Conservation (phyloP, 2,797 vertebrate species). For the Hippopotamyrus pictus region DNA sequence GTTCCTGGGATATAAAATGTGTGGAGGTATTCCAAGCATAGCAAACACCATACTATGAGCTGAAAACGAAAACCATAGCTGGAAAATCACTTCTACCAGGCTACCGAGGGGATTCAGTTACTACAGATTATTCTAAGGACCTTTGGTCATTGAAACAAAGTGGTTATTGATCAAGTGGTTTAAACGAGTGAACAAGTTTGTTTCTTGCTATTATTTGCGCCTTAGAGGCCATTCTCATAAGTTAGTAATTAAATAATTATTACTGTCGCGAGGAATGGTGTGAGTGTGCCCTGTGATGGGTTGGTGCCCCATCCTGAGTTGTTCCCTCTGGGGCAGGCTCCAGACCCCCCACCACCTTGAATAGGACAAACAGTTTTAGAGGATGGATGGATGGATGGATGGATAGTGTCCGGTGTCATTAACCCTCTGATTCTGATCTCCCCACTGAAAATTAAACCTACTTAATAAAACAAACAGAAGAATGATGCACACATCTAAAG, state of each 20-base stretch:
- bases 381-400: neutral
- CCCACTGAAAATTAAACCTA: neutral
- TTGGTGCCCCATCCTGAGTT: neutral
- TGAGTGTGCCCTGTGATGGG: neutral
- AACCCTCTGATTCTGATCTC: neutral
- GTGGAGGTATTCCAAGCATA: neutral
- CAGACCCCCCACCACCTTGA: neutral
- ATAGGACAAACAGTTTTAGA: neutral
- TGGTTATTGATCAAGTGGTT: neutral
- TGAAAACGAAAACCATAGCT: neutral
- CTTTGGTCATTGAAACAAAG: neutral
- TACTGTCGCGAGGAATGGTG: neutral
- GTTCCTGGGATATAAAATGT: neutral
- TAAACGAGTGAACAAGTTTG: neutral
- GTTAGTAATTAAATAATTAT: neutral
- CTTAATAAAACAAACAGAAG: neutral
- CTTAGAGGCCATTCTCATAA: neutral
- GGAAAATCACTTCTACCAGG: neutral
- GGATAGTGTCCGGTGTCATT: neutral
- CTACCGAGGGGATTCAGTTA: neutral
- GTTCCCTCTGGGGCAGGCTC: neutral
- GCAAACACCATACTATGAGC: neutral
- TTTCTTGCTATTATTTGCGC: neutral
- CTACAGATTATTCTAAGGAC: neutral
- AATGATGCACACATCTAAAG: neutral